Conservation (phyloP, 2,797 vertebrate species). For the Lepus townsendii region DNA sequence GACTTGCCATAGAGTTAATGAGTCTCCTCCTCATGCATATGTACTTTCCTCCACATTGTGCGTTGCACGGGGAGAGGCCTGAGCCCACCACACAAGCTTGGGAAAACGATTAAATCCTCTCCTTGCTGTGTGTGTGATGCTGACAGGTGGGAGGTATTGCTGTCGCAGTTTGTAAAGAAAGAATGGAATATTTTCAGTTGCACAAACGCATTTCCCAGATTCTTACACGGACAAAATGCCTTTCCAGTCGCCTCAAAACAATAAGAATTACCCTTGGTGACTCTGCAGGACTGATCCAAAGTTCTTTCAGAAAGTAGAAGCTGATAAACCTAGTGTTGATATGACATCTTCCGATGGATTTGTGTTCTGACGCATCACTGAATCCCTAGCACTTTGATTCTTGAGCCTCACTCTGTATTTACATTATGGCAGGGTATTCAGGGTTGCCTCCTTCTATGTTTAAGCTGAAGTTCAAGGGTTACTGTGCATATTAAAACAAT, state of each 20-base stretch:
- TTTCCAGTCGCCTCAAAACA: constrained; percentile 17
- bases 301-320: constrained; percentile 14
- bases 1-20: constrained; percentile 77
- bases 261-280: neutral
- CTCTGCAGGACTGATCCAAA: neutral
- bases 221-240: constrained; percentile 29
- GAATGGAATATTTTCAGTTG: constrained; percentile 54
- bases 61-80: neutral
- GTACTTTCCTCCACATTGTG: constrained; percentile 17
- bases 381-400: neutral
- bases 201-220: constrained; percentile 61
- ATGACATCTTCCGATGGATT: neutral
- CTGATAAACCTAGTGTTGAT: neutral
- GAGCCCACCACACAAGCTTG: constrained; percentile 49
- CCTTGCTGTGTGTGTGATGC: neutral
- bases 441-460: neutral
- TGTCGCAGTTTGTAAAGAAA: neutral
- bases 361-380: neutral
- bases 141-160: constrained; percentile 76
- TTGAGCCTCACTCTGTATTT: neutral
- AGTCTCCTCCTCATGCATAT: constrained; percentile 72
- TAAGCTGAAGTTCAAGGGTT: neutral
- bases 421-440: neutral
- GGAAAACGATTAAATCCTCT: constrained; percentile 36
- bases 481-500: neutral